Conservation (phyloP, 2,797 vertebrate species). For the Sebastiscus tertius region DNA sequence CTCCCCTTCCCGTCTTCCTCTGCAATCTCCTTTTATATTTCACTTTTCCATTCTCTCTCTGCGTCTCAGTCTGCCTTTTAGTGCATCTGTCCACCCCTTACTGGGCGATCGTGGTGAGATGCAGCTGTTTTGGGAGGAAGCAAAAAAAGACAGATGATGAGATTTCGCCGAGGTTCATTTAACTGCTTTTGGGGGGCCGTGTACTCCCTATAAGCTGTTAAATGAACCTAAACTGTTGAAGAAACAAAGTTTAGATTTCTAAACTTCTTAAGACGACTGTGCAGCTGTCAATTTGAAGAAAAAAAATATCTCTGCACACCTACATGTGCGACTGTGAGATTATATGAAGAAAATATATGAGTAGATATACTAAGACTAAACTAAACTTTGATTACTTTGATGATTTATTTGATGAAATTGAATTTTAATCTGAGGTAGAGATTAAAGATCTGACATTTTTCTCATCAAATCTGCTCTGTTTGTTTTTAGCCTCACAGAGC, state of each 20-base stretch:
- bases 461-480: background rate
- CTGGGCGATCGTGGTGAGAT: slow-evolving; percentile 46
- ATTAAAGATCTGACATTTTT: background rate
- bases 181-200: slow-evolving; percentile 58
- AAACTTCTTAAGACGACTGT: slow-evolving; percentile 18
- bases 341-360: background rate
- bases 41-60: background rate
- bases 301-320: background rate
- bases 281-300: background rate
- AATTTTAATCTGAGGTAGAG: background rate
- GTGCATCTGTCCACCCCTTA: slow-evolving; percentile 42
- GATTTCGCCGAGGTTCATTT: slow-evolving; percentile 66
- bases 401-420: background rate
- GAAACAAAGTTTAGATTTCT: slow-evolving; percentile 5
- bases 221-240: slow-evolving; percentile 37
- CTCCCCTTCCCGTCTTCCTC: background rate
- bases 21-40: background rate
- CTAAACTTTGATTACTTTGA: background rate
- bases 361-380: too few species aligned
- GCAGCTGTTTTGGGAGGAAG: slow-evolving; percentile 63
- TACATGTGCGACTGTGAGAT: background rate
- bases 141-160: slow-evolving; percentile 49
- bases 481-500: background rate
- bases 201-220: slow-evolving; percentile 31
- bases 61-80: slow-evolving; percentile 1